Conservation (phyloP, 2,797 vertebrate species). For the Lepidocolaptes lacrymiger region DNA sequence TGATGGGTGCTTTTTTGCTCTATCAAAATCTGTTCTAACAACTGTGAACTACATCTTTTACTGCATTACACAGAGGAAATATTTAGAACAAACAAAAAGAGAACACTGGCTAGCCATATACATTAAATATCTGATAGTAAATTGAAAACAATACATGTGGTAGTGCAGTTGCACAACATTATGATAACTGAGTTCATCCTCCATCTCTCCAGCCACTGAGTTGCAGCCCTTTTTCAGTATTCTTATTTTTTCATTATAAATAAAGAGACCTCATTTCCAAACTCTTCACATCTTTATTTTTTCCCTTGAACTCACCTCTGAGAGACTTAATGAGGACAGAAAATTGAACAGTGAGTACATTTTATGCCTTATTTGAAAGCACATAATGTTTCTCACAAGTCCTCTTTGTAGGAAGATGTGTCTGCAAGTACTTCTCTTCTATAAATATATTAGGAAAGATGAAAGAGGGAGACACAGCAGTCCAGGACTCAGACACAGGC, state of each 20-base stretch:
- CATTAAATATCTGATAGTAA: not conserved
- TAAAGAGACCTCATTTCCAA: not conserved
- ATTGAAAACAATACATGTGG: not conserved
- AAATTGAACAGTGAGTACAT: constrained; percentile 17
- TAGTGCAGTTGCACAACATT: constrained; percentile 20
- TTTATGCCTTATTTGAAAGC: constrained; percentile 43
- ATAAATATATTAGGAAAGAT: not conserved
- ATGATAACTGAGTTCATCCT: not conserved
- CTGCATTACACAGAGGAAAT: not conserved
- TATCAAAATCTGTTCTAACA: not conserved
- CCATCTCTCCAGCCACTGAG: not conserved
- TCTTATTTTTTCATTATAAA: not conserved
- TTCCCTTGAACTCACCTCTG: constrained; percentile 37
- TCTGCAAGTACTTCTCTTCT: not conserved
- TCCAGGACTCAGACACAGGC: not conserved
- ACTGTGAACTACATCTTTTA: not conserved
- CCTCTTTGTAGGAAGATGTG: not conserved
- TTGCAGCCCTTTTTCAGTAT: not conserved
- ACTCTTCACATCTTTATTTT: not conserved
- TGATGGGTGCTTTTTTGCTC: not conserved
- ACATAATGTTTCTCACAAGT: not conserved
- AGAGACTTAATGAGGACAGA: constrained; percentile 52
- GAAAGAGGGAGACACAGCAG: not conserved
- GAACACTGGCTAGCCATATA: not conserved
- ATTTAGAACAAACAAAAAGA: constrained; percentile 19